A percentile compares a stretch with the other conserved stretches of the same genome.
Evolutionary conservation across 2,113 vertebrate genomes (phyloP).

Genomic region (Sardina pilchardus): DNA sequence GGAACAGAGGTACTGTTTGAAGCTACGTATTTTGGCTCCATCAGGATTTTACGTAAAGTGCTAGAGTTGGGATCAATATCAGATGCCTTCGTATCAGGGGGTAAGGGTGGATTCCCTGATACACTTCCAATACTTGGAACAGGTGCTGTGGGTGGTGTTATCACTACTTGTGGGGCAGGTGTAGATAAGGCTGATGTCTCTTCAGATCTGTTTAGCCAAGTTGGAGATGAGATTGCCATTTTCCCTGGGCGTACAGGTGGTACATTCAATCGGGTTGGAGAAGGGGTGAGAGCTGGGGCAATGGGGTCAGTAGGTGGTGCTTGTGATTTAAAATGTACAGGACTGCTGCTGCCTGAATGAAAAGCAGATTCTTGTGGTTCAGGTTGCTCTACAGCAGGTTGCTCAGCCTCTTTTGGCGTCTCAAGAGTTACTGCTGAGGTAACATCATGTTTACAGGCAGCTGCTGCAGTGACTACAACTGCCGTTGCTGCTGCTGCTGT

Average conservation of each 20-base stretch:
- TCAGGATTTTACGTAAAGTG: conserved; percentile 94
- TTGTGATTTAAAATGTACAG: conserved; percentile 61
- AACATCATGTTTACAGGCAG: conserved; percentile 72
- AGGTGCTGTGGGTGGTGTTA: conserved; percentile 59
- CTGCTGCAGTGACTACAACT: conserved; percentile 71
- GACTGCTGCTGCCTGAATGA: conserved; percentile 65
- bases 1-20: conserved; percentile 71
- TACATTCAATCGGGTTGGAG: conserved; percentile 67
- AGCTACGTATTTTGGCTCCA: conserved; percentile 95
- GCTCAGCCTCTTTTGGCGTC: conserved; percentile 76
- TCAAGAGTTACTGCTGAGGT: conserved; percentile 68
- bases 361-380: conserved; percentile 78
- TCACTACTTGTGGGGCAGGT: conserved; percentile 75
- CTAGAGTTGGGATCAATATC: conserved; percentile 91
- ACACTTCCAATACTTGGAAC: conserved; percentile 59
- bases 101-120: conserved; percentile 71
- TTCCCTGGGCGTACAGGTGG: conserved; percentile 58
- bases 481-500: conserved; percentile 53
- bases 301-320: conserved; percentile 50
- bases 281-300: conserved; percentile 50
- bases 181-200: conserved; percentile 78
- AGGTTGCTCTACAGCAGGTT: conserved; percentile 75
- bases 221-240: conserved; percentile 67
- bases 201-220: conserved; percentile 87
- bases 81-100: conserved; percentile 93